Base-by-base conservation (phyloP, 2,113 vertebrate genomes). In the Gnathonemus echidnorhynchus region DNA sequence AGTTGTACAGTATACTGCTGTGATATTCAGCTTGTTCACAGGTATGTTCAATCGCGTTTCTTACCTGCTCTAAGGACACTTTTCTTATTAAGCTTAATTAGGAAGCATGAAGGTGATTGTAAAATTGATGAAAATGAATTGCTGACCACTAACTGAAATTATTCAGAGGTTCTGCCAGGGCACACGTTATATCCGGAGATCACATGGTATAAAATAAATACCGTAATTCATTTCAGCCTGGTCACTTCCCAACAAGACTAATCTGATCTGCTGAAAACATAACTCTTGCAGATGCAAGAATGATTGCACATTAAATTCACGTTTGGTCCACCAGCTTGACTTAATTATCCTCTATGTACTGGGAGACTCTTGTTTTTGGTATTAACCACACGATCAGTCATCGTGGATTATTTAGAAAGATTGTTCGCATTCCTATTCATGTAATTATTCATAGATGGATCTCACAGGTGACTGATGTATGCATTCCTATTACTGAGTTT, bases 231-330 rank as follows among this genome's bases (percentile, higher is more conserved):
- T 87, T n/a, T 53, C 31, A 87, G 4, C 11, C 46, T 52, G 86
- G 86, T 15, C 27, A 31, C 31, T 24, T 87, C 50, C 31, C 86
- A 58, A 35, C 13, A n/a, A 17, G 27, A 62, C 35, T 6, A 46
- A 66, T 45, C 19, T 24, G 53, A 42, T 66, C 53, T 66, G 17
- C 53, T 66, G 42, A 5, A 88, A 42, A 62, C 53, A 45, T 31
- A 49, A 91, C 70, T 24, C 19, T 89, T 13, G 50, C n/a, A 15
- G 10, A 49, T 89, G 62, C 66, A 88, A 35, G 11, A 45, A n/a
- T 74, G 62, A 74, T 27, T 49, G 45, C 45, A 24, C 88, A 52
- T 89, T 89, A 89, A 89, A 89, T 52, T 45, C 48, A 53, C 7
- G 45, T 53, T 87, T 19, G 10, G 13, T 3, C 27, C 50, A 17